Percentiles rank a stretch among this genome's conserved stretches.
Evolutionary conservation across 2,888 invertebrate species (phyloP).

Genomic region (Chelonus formosanus): DNA sequence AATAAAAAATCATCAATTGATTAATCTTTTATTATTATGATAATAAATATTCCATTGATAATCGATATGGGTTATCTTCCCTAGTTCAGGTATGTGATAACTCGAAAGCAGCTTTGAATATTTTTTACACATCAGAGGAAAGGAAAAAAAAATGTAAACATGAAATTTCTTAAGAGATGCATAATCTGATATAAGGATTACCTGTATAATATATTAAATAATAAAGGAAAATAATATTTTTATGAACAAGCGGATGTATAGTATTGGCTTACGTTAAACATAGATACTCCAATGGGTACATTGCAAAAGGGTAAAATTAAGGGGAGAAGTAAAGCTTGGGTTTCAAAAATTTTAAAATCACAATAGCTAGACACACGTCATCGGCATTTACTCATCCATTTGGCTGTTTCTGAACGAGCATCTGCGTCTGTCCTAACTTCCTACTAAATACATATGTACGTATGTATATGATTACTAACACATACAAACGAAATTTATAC

Average conservation of each 20-base stretch:
- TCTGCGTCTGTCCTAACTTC: conserved; percentile 41
- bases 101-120: conserved; percentile 12
- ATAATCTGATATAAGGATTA: too few species aligned
- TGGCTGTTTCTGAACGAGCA: conserved; percentile 43
- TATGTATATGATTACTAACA: background rate
- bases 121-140: conserved; percentile 5
- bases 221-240: background rate
- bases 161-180: too few species aligned
- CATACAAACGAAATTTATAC: background rate
- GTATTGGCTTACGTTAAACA: background rate
- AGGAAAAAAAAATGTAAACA: too few species aligned
- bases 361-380: conserved; percentile 61
- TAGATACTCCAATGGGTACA: background rate
- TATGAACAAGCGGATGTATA: background rate
- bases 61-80: conserved; percentile 42
- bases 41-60: conserved; percentile 24
- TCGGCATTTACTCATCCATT: conserved; percentile 50
- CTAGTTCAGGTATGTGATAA: conserved; percentile 1
- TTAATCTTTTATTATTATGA: too few species aligned
- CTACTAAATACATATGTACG: conserved; percentile 7
- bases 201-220: too few species aligned
- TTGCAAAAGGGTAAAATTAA: conserved; percentile 8
- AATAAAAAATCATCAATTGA: conserved; percentile 7
- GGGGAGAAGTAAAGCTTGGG: conserved; percentile 44
- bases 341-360: conserved; percentile 61